Conservation (phyloP, 2,797 vertebrate genomes). For the Cynodonichthys magdalenae region DNA sequence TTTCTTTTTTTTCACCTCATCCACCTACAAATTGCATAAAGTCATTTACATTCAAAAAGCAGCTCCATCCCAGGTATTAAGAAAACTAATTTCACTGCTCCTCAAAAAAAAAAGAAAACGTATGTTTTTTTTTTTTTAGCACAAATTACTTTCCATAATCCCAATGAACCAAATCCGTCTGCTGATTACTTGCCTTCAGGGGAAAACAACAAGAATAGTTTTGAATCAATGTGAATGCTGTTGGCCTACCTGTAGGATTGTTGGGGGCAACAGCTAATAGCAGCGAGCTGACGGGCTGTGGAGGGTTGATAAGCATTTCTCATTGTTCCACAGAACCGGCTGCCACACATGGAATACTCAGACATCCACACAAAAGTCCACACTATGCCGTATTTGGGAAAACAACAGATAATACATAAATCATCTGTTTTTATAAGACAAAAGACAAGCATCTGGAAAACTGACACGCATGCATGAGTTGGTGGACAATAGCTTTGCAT, state of each 20-base stretch:
- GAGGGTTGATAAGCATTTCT: slow-evolving; percentile 81
- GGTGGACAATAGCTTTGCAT: slow-evolving; percentile 28
- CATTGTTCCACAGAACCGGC: slow-evolving; percentile 70
- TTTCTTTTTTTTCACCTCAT: slow-evolving; percentile 5
- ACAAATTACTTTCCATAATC: slow-evolving; percentile 69
- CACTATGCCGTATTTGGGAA: slow-evolving; percentile 38
- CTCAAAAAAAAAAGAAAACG: slow-evolving; percentile 24
- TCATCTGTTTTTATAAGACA: slow-evolving; percentile 30
- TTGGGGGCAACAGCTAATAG: slow-evolving; percentile 65
- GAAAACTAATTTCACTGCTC: slow-evolving; percentile 56
- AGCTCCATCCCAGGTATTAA: slow-evolving; percentile 55
- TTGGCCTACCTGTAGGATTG: slow-evolving; percentile 14
- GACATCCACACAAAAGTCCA: slow-evolving; percentile 38
- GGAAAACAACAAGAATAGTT: slow-evolving; percentile 55
- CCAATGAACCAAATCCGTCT: slow-evolving; percentile 64
- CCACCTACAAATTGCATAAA: slow-evolving; percentile 24
- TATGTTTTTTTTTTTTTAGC: slow-evolving; percentile 31
- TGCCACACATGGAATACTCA: slow-evolving; percentile 28
- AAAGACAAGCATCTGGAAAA: slow-evolving; percentile 38
- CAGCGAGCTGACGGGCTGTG: slow-evolving; percentile 72
- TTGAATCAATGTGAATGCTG: slow-evolving; percentile 56
- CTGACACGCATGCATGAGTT: slow-evolving; percentile 12
- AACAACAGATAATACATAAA: slow-evolving; percentile 57
- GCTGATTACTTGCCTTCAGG: slow-evolving; percentile 54
- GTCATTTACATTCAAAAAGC: slow-evolving; percentile 54